Percentiles rank a stretch among this genome's conserved stretches.
phyloP scores from a whole-genome alignment of 2,113 vertebrate genomes.

The Felis chaus region DNA sequence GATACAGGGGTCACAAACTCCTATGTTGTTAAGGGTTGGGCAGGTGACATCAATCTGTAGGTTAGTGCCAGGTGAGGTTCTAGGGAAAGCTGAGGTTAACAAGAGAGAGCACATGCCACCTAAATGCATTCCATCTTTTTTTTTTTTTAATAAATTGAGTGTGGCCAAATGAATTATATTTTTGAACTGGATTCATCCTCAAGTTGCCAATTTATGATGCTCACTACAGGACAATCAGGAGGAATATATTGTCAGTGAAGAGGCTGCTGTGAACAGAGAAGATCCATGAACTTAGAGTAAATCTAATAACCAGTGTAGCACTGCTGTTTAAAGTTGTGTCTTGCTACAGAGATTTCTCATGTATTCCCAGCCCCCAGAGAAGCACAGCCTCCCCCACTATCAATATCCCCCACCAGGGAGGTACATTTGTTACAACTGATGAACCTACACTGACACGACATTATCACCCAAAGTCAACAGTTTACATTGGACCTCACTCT shows the following conservation, averaged over 20 bases:
- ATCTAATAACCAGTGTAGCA: background rate
- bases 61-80: background rate
- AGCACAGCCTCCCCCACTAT: background rate
- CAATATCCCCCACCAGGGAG: background rate
- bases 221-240: conserved; percentile 1
- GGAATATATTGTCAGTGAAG: background rate
- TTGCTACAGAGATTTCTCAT: background rate
- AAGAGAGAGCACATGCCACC: background rate
- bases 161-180: background rate
- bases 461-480: background rate
- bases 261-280: background rate
- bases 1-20: background rate
- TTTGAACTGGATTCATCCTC: conserved; percentile 12
- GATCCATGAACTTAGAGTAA: conserved; percentile 10
- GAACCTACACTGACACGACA: background rate
- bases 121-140: background rate
- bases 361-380: background rate
- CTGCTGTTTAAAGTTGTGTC: background rate
- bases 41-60: background rate
- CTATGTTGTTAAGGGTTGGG: background rate
- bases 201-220: background rate
- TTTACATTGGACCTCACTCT: background rate
- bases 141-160: background rate
- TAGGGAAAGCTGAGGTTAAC: conserved; percentile 5
- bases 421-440: background rate